A percentile compares a stretch with the other conserved stretches of the same genome.
phyloP scores from a whole-genome alignment of 2,113 vertebrate genomes.

The Neolamprologus fasciatus region DNA sequence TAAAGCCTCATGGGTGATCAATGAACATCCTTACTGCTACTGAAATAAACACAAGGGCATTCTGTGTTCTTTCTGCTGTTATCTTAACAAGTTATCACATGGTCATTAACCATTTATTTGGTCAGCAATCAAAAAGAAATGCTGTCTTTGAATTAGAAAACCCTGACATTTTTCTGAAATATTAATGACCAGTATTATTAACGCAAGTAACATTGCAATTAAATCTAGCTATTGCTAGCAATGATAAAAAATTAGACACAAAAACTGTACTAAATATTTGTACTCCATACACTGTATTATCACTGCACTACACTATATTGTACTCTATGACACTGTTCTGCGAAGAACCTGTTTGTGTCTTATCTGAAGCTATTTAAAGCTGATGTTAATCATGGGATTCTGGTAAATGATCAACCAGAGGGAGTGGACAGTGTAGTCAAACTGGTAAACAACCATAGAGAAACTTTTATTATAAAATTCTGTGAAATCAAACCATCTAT shows the following conservation, averaged over 20 bases:
- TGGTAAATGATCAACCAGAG: conserved; percentile 51
- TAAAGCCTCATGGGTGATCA: conserved; percentile 35
- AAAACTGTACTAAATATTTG: not conserved
- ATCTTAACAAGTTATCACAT: conserved; percentile 48
- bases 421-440: not conserved
- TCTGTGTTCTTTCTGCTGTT: not conserved
- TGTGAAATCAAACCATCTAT: not conserved
- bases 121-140: conserved; percentile 13
- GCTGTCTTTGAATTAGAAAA: not conserved
- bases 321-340: conserved; percentile 8
- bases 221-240: not conserved
- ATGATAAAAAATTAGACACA: not conserved
- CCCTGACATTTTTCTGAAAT: not conserved
- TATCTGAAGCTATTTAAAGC: conserved; percentile 48
- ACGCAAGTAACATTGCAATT: not conserved
- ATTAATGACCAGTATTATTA: not conserved
- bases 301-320: not conserved
- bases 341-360: conserved; percentile 7
- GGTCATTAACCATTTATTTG: conserved; percentile 27
- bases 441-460: not conserved
- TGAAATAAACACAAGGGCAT: conserved; percentile 59
- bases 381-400: conserved; percentile 24
- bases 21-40: conserved; percentile 55
- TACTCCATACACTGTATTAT: not conserved
- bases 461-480: not conserved